A percentile compares a stretch with the other conserved stretches of the same genome.
Evolutionary conservation across 2,797 vertebrate genomes (phyloP).

Genomic region (Alcedo quadribrachys): DNA sequence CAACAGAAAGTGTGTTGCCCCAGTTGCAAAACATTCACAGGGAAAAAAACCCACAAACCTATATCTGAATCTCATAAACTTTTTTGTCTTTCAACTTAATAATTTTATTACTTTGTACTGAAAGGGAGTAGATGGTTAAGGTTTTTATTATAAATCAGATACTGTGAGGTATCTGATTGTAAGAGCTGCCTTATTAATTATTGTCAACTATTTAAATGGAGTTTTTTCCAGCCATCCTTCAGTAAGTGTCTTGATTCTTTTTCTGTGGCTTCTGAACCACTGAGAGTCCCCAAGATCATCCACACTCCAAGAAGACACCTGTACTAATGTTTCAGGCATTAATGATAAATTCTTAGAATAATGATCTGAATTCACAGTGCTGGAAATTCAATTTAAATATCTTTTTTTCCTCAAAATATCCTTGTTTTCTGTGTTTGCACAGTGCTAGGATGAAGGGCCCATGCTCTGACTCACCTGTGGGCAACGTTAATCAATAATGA

Average conservation of each 20-base stretch:
- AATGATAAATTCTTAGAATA: neutral
- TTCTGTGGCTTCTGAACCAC: neutral
- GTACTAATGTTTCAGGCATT: neutral
- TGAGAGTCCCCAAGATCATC: neutral
- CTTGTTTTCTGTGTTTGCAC: neutral
- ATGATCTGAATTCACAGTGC: neutral
- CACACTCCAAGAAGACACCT: neutral
- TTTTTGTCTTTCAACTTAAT: neutral
- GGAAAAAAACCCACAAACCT: neutral
- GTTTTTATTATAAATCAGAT: neutral
- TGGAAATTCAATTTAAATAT: neutral
- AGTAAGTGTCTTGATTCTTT: neutral
- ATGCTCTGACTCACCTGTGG: neutral
- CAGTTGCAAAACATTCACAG: neutral
- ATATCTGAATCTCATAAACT: neutral
- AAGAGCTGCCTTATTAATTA: neutral
- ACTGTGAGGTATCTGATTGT: neutral
- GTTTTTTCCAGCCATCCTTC: neutral
- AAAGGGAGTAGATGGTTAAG: neutral
- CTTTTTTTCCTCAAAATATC: neutral
- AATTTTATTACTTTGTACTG: neutral
- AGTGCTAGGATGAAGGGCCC: neutral
- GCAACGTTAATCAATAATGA: neutral
- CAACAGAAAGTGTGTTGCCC: neutral
- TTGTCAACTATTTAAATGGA: neutral